Base-by-base conservation (phyloP, 1,140 invertebrate species). In the Lordiphosa clarofinis region DNA sequence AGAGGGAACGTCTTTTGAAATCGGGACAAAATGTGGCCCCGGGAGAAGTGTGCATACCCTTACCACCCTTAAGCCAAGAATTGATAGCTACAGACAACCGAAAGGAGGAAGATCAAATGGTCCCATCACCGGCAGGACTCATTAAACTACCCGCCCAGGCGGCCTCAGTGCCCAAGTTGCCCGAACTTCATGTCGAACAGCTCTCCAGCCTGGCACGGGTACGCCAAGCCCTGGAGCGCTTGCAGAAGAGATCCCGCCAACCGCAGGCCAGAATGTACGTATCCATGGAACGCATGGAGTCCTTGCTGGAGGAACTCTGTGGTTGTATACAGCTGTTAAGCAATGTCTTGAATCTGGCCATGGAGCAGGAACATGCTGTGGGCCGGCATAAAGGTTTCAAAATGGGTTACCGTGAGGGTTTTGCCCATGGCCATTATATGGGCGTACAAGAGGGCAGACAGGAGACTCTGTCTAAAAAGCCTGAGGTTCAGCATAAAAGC, bases 291-390 rank as follows among this genome's bases (percentile, higher is more conserved):
- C 37, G 63, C 0, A 46, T 73, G 47, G 59, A 68, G 15, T 10
- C 35, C 1, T 8, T 72, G 1, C 35, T 73, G 28, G 28, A 36
- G 3, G 78, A 76, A 2, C 38, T 82, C 2, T 47, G 59, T 5
- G 53, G 47, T n/a, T 69, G 63, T 21, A 43, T 82, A 10, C 58
- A 61, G 8, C 24, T 67, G 28, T 46, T 82, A 37, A 56, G 59
- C 42, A 82, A 84, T 15, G 59, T 84, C 12, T 59, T 82, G 2
- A 72, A 82, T 10, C 59, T 82, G 19, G 42, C 76, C 37, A 76
- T 82, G 78, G 78, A 82, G n/a, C 76, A 82, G 47, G 78, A 81
- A 38, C 60, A 72, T 31, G 48, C 53, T 0, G 72, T 82, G 39
- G 76, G 76, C 19, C n/a, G 15, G 42, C 62, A 65, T 36, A 70